These are phyloP conservation scores for Drosophila recens DNA, from an alignment of 2,888 invertebrate genomes.

Conservation along the genomic window DNA sequence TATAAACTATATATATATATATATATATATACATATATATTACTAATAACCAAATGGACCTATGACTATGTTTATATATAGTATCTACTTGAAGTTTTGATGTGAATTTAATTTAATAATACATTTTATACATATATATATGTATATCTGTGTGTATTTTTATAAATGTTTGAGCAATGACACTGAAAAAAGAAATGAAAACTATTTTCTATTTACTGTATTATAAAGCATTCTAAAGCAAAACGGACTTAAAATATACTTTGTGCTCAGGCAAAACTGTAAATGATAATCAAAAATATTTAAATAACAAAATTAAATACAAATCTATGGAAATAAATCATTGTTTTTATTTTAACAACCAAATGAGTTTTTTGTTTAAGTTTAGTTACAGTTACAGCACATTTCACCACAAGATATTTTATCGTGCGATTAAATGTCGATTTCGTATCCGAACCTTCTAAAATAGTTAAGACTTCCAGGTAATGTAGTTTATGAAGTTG, in stretches of 20 bases:
- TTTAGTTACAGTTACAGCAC: too few species aligned
- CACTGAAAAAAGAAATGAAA: not conserved
- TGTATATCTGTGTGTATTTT: constrained; percentile 16
- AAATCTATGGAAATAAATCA: constrained; percentile 58
- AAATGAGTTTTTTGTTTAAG: not conserved
- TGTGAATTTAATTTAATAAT: constrained; percentile 52
- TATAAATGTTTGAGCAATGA: constrained; percentile 5
- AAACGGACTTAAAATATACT: constrained; percentile 28
- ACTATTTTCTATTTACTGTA: constrained; percentile 11
- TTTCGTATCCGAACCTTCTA: too few species aligned
- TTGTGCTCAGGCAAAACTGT: constrained; percentile 64
- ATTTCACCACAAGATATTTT: too few species aligned
- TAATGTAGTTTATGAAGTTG: too few species aligned
- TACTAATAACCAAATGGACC: constrained; percentile 55
- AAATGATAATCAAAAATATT: constrained; percentile 62
- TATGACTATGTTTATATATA: constrained; percentile 49
- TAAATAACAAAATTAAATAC: constrained; percentile 28
- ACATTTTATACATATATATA: constrained; percentile 18
- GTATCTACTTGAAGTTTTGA: constrained; percentile 48
- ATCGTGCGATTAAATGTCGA: too few species aligned
- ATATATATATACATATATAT: constrained; percentile 9
- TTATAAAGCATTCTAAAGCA: constrained; percentile 14
- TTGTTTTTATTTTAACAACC: constrained; percentile 51
- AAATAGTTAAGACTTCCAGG: too few species aligned
- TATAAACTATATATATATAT: constrained; percentile 1